phyloP scores from a whole-genome alignment of 2,888 invertebrate genomes.

The Drosophila austrosaltans region DNA sequence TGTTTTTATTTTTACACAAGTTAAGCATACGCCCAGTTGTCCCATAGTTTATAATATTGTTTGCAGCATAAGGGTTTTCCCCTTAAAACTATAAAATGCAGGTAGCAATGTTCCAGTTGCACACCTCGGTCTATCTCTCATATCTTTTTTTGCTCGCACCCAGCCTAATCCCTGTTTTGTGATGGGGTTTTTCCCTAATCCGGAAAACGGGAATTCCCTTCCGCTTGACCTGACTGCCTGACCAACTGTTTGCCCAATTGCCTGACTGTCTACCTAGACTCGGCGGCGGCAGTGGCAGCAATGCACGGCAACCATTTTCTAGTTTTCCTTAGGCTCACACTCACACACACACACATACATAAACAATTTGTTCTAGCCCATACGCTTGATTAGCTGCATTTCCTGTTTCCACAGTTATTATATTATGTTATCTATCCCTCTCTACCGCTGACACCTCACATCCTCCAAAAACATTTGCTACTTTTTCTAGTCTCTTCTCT shows the following conservation, averaged over 20 bases:
- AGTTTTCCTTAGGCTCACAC: neutral
- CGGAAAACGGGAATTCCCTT: constrained; percentile 80
- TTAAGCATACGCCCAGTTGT: constrained; percentile 19
- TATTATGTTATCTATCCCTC: constrained; percentile 18
- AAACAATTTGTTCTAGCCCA: constrained; percentile 65
- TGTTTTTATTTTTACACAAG: constrained; percentile 8
- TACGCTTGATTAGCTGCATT: constrained; percentile 73
- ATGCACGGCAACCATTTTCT: constrained; percentile 1
- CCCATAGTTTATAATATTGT: neutral
- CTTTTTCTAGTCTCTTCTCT: neutral
- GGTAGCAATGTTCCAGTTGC: constrained; percentile 11
- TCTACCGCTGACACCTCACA: neutral
- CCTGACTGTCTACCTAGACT: constrained; percentile 2
- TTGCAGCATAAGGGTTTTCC: neutral
- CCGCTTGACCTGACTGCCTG: constrained; percentile 45
- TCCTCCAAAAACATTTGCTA: neutral
- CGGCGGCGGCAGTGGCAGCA: neutral
- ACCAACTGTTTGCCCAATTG: constrained; percentile 7
- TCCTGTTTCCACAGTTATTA: constrained; percentile 59
- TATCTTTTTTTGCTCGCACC: constrained; percentile 31
- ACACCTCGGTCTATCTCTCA: neutral
- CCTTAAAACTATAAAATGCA: neutral
- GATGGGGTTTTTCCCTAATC: constrained; percentile 55
- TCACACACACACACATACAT: neutral
- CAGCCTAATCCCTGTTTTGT: constrained; percentile 46